Base-by-base conservation (phyloP, 1,140 invertebrate species). In the Apolygus lucorum region DNA sequence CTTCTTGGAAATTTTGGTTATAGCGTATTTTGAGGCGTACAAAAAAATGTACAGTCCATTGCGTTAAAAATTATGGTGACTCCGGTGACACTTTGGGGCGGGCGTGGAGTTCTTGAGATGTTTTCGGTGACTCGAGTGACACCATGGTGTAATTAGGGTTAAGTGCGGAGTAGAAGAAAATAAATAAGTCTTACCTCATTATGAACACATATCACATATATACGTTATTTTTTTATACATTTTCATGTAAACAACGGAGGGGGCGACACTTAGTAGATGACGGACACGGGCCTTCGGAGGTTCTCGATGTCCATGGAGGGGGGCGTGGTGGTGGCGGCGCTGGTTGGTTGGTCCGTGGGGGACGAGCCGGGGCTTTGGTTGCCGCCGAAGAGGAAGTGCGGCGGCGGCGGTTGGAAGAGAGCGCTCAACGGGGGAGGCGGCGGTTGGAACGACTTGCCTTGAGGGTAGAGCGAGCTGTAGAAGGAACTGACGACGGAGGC, bases 401-500 rank as follows among this genome's bases (percentile, higher is more conserved):
- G 73, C 2, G 74, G 68, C 14, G 74, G 73, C 27, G 71, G 74
- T 21, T 74, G 72, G 68, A 71, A 71, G 4, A 70, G 66, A 25
- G 68, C 68, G 28, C 63, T 69, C 29, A 52, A 70, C 0, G 54
- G 72, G 25, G 70, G 71, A 21, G 68, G 73, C 25, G 64, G 73
- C 11, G 72, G 72, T 29, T 28, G 67, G 52, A 70, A 70, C 22
- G 67, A 69, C 52, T 68, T 71, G 14, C 28, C 34, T 24, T 28
- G 54, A 52, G 75, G 74, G 77, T 86, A 86, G 63, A 85, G 79
- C 49, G 83, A 83, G 2, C 85, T 84, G 74, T 87, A 87, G 73
- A 88, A 84, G 69, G 84, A 84, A 71, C 83, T 85, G 69, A 86
- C 81, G 13, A 84, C 81, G 1, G 86, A 78, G 34, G 85, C 80